Percentiles rank a stretch among this genome's conserved stretches.
phyloP scores from a whole-genome alignment of 2,113 vertebrate species.

The Emydura subglobosa region DNA sequence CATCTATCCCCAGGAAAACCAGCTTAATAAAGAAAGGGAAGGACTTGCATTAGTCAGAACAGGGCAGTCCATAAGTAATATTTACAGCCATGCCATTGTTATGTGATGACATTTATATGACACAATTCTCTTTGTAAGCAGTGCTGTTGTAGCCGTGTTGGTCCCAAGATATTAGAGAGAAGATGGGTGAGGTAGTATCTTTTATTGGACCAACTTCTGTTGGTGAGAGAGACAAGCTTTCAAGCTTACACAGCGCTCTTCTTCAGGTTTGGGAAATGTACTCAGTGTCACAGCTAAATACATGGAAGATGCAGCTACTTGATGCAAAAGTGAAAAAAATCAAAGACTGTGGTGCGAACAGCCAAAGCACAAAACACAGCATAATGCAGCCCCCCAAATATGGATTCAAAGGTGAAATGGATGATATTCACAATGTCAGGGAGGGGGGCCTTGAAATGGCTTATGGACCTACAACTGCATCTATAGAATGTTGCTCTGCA shows the following conservation, averaged over 20 bases:
- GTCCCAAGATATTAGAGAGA: neutral
- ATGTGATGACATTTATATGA: neutral
- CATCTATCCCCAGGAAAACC: slow-evolving; percentile 11
- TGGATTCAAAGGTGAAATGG: neutral
- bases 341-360: neutral
- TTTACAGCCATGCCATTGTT: slow-evolving; percentile 26
- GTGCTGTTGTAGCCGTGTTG: neutral
- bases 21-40: slow-evolving; percentile 40
- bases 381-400: neutral
- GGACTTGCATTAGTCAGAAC: slow-evolving; percentile 11
- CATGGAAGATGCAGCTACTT: neutral
- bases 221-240: neutral
- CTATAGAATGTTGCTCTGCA: neutral
- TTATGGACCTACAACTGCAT: neutral
- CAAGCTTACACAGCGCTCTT: neutral
- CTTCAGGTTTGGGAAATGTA: neutral
- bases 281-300: neutral
- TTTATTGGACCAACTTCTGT: neutral
- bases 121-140: neutral
- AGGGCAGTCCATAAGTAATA: slow-evolving; percentile 19
- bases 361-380: neutral
- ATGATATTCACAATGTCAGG: too few relatives aligned
- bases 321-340: neutral
- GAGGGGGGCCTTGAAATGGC: neutral
- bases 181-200: neutral